Evolutionary conservation across 2,113 vertebrate genomes (phyloP).

Genomic region (Seriola quinqueradiata): DNA sequence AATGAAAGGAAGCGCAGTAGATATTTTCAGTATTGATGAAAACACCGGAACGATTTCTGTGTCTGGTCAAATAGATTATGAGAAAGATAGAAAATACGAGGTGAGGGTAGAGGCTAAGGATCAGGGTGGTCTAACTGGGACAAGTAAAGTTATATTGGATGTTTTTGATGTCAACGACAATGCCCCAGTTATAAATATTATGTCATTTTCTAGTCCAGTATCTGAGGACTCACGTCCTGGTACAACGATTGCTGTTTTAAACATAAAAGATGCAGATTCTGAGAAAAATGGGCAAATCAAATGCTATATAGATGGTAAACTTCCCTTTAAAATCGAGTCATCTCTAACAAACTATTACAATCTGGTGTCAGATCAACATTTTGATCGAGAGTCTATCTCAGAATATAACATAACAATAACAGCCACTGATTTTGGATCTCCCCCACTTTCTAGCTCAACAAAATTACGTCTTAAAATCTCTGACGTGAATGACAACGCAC

Average conservation of each 20-base stretch:
- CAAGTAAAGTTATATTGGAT: conserved; percentile 72
- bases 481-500: conserved; percentile 64
- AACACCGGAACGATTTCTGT: conserved; percentile 44
- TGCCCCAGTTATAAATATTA: conserved; percentile 44
- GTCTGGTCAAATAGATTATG: conserved; percentile 68
- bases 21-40: conserved; percentile 62
- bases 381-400: conserved; percentile 53
- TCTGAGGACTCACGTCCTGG: conserved; percentile 57
- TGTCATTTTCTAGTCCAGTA: conserved; percentile 65
- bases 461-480: conserved; percentile 50
- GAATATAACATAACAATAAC: conserved; percentile 62
- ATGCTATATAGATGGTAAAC: conserved; percentile 54
- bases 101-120: conserved; percentile 72
- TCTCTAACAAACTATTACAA: conserved; percentile 71
- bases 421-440: conserved; percentile 39
- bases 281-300: conserved; percentile 64
- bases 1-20: not conserved
- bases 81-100: conserved; percentile 71
- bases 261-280: conserved; percentile 71
- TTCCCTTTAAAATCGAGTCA: conserved; percentile 64
- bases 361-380: conserved; percentile 51
- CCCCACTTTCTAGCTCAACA: conserved; percentile 10
- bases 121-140: conserved; percentile 44
- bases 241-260: conserved; percentile 66
- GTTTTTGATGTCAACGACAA: conserved; percentile 77